These are phyloP conservation scores for Apantesis nais DNA, from an alignment of 2,888 invertebrate species.

Conservation along the genomic window DNA sequence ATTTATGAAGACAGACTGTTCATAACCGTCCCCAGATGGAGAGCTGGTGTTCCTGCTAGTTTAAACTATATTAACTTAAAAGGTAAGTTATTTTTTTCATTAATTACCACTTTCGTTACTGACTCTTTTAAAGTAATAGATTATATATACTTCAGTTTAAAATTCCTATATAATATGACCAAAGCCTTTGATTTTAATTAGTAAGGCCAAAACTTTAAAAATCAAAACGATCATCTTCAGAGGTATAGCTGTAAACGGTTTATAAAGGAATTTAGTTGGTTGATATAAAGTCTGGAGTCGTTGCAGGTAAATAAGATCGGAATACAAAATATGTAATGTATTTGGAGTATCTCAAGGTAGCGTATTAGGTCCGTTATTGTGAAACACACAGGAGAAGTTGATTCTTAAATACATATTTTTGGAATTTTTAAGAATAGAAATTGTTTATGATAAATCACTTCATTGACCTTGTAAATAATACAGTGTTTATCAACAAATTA, in stretches of 20 bases:
- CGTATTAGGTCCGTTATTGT: neutral
- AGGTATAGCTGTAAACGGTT: neutral
- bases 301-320: neutral
- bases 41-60: constrained; percentile 90
- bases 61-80: constrained; percentile 90
- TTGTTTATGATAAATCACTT: no score
- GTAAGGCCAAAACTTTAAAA: neutral
- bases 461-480: no score
- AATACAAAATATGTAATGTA: neutral
- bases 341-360: neutral
- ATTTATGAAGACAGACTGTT: constrained; percentile 89
- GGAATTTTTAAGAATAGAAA: no score
- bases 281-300: neutral
- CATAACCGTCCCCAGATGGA: constrained; percentile 91
- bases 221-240: neutral
- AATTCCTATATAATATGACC: neutral
- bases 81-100: constrained; percentile 74
- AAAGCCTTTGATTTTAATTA: neutral
- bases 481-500: no score
- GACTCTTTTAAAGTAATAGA: neutral
- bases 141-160: neutral
- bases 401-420: no score
- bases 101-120: no score
- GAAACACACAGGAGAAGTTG: no score
- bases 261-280: neutral